phyloP scores from a whole-genome alignment of 53 echinoderm and acorn worm genomes.

The Luidia sarsii region DNA sequence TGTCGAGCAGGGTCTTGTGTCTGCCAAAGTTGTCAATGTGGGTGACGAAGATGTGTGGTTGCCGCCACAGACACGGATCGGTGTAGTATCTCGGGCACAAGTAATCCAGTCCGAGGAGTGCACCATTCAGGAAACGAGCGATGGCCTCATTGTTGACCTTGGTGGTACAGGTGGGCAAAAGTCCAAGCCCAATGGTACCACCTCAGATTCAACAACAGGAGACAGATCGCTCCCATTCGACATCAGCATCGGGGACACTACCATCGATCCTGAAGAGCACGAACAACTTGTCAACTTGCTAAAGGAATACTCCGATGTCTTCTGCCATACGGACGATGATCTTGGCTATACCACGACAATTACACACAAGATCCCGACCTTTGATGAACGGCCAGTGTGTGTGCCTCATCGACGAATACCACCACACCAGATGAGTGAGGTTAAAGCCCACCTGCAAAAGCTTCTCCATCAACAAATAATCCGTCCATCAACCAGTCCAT shows the following conservation, averaged over 20 bases:
- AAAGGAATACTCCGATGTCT: slow-evolving; percentile 1
- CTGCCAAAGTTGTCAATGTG: slow-evolving; percentile 9
- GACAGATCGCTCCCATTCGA: neutral
- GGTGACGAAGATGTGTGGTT: slow-evolving; percentile 29
- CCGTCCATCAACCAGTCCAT: slow-evolving; percentile 62
- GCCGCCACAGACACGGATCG: slow-evolving; percentile 15
- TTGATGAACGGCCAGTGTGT: slow-evolving; percentile 32
- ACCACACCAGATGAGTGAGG: slow-evolving; percentile 54
- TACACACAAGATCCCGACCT: slow-evolving; percentile 27
- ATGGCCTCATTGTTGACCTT: too few species aligned
- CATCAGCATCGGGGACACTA: neutral
- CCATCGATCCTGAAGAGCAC: neutral
- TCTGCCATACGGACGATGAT: slow-evolving; percentile 45
- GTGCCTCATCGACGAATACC: slow-evolving; percentile 57
- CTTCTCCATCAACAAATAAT: neutral
- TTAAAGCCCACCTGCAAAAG: slow-evolving; percentile 54
- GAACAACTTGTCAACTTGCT: neutral
- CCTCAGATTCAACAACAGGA: too few species aligned
- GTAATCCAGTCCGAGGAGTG: neutral
- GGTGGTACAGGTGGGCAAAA: too few species aligned
- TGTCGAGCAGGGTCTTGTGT: neutral
- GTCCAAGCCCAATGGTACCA: too few species aligned
- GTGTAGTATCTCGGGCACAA: neutral
- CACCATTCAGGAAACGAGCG: neutral
- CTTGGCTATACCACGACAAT: slow-evolving; percentile 47